Conservation (phyloP, 2,888 invertebrate species). For the Coronaproctus castanopsis region DNA sequence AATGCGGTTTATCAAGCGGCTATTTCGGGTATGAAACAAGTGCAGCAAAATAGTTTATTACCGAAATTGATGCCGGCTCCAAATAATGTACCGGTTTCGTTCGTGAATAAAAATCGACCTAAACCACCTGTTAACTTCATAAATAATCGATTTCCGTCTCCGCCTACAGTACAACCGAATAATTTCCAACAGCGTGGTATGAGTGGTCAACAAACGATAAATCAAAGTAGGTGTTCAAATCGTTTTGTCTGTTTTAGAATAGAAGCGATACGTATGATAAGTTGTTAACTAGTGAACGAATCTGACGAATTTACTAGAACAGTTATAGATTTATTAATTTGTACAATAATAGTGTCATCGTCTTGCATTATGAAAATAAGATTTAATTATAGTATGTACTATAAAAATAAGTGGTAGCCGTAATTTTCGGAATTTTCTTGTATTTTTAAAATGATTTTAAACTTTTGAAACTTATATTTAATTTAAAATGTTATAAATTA, state of each 20-base stretch:
- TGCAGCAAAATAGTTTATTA: slow-evolving; percentile 26
- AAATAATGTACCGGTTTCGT: slow-evolving; percentile 14
- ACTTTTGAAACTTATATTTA: too few species aligned
- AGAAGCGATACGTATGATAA: too few species aligned
- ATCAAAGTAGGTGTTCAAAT: slow-evolving; percentile 24
- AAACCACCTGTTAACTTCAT: slow-evolving; percentile 5
- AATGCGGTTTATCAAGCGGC: slow-evolving; percentile 27
- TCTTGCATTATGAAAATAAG: too few species aligned
- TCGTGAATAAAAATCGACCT: slow-evolving; percentile 17
- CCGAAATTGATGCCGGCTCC: slow-evolving; percentile 29
- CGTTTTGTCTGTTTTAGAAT: background rate
- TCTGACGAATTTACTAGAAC: too few species aligned
- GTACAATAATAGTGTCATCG: too few species aligned
- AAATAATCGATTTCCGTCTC: slow-evolving; percentile 5
- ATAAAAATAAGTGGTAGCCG: too few species aligned
- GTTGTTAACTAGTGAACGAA: too few species aligned
- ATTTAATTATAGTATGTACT: too few species aligned
- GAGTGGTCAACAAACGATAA: slow-evolving; percentile 2
- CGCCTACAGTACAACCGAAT: slow-evolving; percentile 1
- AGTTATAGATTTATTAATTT: too few species aligned
- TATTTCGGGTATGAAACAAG: slow-evolving; percentile 20
- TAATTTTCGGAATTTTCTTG: too few species aligned
- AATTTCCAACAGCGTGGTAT: slow-evolving; percentile 10
- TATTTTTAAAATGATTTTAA: too few species aligned
- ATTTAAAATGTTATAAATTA: too few species aligned